A percentile compares a stretch with the other conserved stretches of the same genome.
phyloP scores from a whole-genome alignment of 2,888 invertebrate genomes.

The Rhagophthalmus giganteus region DNA sequence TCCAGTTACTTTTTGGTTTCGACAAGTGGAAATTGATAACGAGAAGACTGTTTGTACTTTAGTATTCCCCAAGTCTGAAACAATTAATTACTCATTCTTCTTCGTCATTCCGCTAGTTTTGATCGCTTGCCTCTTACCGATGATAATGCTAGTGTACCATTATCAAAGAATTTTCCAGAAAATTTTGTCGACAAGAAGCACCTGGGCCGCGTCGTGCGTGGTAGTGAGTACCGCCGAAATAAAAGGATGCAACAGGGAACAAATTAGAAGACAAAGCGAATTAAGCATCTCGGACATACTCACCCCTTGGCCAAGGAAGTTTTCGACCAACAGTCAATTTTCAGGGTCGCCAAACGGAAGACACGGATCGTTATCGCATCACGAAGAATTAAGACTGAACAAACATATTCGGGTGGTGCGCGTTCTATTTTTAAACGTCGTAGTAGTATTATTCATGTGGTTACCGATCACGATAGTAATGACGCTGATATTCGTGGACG shows the following conservation, averaged over 20 bases:
- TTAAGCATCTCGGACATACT: constrained; percentile 57
- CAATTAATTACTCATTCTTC: constrained; percentile 56
- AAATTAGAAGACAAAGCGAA: constrained; percentile 56
- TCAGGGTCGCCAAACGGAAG: constrained; percentile 45
- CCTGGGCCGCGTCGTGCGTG: constrained; percentile 59
- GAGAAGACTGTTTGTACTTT: constrained; percentile 57
- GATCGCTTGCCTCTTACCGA: constrained; percentile 59
- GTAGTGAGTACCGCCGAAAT: constrained; percentile 43
- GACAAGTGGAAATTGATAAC: constrained; percentile 42
- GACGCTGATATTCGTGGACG: constrained; percentile 61
- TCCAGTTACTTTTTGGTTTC: constrained; percentile 61
- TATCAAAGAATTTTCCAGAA: constrained; percentile 61
- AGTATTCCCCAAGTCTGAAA: constrained; percentile 58
- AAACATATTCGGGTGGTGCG: constrained; percentile 61
- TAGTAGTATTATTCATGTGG: constrained; percentile 63
- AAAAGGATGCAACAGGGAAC: constrained; percentile 36
- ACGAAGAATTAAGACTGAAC: constrained; percentile 58
- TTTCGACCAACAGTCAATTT: constrained; percentile 51
- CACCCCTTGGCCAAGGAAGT: constrained; percentile 57
- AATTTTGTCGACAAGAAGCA: constrained; percentile 57
- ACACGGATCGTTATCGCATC: constrained; percentile 56
- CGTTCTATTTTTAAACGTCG: constrained; percentile 59
- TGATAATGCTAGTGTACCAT: constrained; percentile 59
- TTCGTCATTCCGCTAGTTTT: constrained; percentile 59
- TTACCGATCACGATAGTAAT: constrained; percentile 60